A percentile compares a stretch with the other conserved stretches of the same genome.
These are phyloP conservation scores for Drosophila kokeensis DNA, from an alignment of 2,888 invertebrate species.

Conservation along the genomic window DNA sequence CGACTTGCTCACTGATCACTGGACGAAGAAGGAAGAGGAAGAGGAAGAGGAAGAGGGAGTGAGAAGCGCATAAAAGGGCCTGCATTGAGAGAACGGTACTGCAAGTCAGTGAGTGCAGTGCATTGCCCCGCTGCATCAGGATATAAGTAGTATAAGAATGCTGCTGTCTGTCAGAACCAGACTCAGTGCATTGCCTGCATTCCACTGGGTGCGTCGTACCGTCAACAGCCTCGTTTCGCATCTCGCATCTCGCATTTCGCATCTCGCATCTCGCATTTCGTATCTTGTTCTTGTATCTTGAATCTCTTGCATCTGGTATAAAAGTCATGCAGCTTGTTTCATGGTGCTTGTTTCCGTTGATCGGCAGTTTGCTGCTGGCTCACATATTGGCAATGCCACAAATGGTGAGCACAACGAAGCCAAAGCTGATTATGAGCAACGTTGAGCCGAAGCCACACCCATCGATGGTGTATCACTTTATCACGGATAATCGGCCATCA, in stretches of 20 bases:
- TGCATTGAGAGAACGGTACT: slow-evolving; percentile 13
- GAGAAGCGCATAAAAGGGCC: slow-evolving; percentile 48
- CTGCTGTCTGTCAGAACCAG: slow-evolving; percentile 14
- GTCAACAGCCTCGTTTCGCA: slow-evolving; percentile 2
- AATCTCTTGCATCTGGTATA: slow-evolving; percentile 5
- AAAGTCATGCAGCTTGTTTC: slow-evolving; percentile 33
- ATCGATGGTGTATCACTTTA: slow-evolving; percentile 63
- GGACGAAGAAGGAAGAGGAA: background rate
- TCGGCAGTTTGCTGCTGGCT: slow-evolving; percentile 20
- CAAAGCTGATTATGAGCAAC: slow-evolving; percentile 40
- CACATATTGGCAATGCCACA: slow-evolving; percentile 15
- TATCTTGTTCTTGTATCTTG: slow-evolving; percentile 1
- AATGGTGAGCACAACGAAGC: slow-evolving; percentile 26
- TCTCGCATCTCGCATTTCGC: background rate
- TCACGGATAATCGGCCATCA: slow-evolving; percentile 76
- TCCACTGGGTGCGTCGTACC: slow-evolving; percentile 19
- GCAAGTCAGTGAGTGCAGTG: background rate
- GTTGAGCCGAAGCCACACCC: slow-evolving; percentile 23
- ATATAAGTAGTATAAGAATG: slow-evolving; percentile 51
- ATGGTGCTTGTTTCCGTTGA: slow-evolving; percentile 26
- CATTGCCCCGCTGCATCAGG: slow-evolving; percentile 50
- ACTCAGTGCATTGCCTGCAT: slow-evolving; percentile 33
- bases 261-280: background rate
- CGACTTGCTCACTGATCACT: background rate
- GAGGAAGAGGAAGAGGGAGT: background rate